Conservation (phyloP, 2,797 vertebrate genomes). For the Poecilia velifera region DNA sequence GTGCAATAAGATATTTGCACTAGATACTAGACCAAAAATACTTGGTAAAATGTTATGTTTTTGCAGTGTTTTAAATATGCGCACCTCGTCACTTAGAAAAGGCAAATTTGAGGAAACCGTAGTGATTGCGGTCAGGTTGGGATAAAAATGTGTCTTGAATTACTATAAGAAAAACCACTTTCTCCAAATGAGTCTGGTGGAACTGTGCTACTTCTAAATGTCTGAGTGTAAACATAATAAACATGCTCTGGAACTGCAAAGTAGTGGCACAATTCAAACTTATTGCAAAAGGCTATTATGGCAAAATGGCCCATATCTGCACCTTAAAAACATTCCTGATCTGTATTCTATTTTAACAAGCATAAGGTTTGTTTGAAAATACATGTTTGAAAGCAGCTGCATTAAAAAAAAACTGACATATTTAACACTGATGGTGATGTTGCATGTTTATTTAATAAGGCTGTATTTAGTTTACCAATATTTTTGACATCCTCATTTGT, state of each 20-base stretch:
- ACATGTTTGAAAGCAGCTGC: neutral
- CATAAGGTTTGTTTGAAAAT: neutral
- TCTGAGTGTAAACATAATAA: conserved; percentile 7
- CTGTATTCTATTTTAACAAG: neutral
- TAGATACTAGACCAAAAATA: too few species aligned
- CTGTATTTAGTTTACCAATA: neutral
- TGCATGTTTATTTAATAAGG: neutral
- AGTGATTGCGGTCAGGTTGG: neutral
- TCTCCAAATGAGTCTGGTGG: conserved; percentile 19
- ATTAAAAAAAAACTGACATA: neutral
- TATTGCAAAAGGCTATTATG: conserved; percentile 1
- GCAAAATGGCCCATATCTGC: conserved; percentile 12
- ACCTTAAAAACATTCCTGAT: conserved; percentile 25
- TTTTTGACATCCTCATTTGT: neutral
- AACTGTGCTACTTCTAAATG: conserved; percentile 7
- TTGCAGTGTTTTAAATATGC: conserved; percentile 5
- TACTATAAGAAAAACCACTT: conserved; percentile 8
- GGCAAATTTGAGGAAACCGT: neutral
- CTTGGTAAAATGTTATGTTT: too few species aligned
- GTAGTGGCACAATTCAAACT: conserved; percentile 7
- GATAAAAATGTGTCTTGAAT: neutral
- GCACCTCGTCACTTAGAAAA: conserved; percentile 2
- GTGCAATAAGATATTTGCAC: too few species aligned
- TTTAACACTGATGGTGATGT: neutral
- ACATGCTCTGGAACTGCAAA: conserved; percentile 12